These are phyloP conservation scores for Megamerina dolium DNA, from an alignment of 2,888 invertebrate genomes.

Conservation along the genomic window DNA sequence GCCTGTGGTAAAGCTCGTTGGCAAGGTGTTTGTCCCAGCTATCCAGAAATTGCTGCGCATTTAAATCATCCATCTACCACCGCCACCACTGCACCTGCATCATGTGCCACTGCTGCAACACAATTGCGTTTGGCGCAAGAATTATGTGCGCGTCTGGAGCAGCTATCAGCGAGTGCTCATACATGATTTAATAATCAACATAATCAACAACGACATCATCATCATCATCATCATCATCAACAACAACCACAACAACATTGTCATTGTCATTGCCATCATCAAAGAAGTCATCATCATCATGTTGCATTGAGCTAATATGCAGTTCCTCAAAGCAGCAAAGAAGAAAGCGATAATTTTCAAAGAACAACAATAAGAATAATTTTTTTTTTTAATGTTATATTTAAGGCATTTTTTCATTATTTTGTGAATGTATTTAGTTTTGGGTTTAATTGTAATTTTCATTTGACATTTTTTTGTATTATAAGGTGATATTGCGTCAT, in stretches of 20 bases:
- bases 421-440: too few relatives aligned
- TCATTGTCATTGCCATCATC: not conserved
- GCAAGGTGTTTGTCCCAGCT: conserved; percentile 61
- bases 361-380: too few relatives aligned
- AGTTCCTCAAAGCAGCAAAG: too few relatives aligned
- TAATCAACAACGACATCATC: conserved; percentile 7
- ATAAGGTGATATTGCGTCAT: too few relatives aligned
- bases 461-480: too few relatives aligned
- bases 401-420: too few relatives aligned
- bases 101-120: conserved; percentile 41
- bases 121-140: conserved; percentile 52
- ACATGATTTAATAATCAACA: conserved; percentile 26
- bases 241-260: conserved; percentile 7
- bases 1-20: conserved; percentile 66
- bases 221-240: conserved; percentile 10
- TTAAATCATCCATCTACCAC: conserved; percentile 27
- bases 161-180: conserved; percentile 49
- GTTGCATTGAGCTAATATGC: too few relatives aligned
- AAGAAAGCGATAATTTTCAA: too few relatives aligned
- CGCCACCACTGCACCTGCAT: conserved; percentile 27
- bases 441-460: too few relatives aligned
- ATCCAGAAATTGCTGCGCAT: conserved; percentile 40
- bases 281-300: not conserved
- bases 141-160: conserved; percentile 53
- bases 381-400: too few relatives aligned